phyloP scores from a whole-genome alignment of 2,113 vertebrate genomes.

The Ptyas mucosa region DNA sequence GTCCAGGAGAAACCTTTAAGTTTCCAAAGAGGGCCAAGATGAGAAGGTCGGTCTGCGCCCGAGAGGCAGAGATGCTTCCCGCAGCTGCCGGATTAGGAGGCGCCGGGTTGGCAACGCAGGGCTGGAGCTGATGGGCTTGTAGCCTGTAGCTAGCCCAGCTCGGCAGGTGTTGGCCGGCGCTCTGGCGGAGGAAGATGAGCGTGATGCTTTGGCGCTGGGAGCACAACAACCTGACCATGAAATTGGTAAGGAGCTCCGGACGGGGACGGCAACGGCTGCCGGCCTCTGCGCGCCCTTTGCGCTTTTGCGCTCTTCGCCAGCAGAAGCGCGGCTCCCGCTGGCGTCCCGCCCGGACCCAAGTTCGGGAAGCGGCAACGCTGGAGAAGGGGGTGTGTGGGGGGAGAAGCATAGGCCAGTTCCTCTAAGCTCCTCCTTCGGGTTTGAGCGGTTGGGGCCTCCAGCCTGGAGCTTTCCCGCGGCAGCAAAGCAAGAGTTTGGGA shows the following conservation, averaged over 20 bases:
- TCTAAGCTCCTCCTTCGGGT: neutral
- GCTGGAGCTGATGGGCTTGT: conserved; percentile 16
- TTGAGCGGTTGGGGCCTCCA: neutral
- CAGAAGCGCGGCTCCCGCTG: rapidly evolving
- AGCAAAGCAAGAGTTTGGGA: neutral
- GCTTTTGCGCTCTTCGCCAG: rapidly evolving
- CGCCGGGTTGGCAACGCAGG: neutral
- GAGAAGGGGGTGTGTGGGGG: rapidly evolving
- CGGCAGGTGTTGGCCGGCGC: conserved; percentile 66
- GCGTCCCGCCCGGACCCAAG: neutral
- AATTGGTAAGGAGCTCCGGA: conserved; percentile 81
- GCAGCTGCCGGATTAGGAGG: conserved; percentile 5
- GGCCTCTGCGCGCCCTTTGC: neutral
- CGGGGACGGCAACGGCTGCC: neutral
- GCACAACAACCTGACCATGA: conserved; percentile 86
- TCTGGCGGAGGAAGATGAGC: conserved; percentile 75
- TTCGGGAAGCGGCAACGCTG: neutral
- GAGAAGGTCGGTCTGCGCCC: neutral
- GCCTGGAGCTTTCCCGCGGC: neutral
- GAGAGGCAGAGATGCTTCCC: neutral
- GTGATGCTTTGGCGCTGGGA: conserved; percentile 89
- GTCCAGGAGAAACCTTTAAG: neutral
- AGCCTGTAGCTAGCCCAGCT: conserved; percentile 3
- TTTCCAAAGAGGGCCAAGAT: neutral
- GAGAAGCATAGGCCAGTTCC: rapidly evolving